Evolutionary conservation across 2,797 vertebrate species (phyloP).

Genomic region (Urocyon cinereoargenteus): DNA sequence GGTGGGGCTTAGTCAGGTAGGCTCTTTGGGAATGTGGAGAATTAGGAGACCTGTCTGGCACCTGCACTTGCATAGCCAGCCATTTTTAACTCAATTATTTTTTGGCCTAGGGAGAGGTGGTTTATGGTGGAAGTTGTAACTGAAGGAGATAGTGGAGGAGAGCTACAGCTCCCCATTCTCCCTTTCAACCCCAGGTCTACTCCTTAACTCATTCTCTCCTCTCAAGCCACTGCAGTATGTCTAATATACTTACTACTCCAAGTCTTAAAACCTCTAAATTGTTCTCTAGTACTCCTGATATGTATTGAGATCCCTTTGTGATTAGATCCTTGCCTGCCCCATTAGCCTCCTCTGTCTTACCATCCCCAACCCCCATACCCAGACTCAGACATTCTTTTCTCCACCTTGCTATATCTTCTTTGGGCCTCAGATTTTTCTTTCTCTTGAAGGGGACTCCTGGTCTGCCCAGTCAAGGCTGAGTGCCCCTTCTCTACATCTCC

Average conservation of each 20-base stretch:
- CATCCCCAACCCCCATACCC: accelerated
- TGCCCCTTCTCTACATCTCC: background rate
- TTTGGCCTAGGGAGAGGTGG: background rate
- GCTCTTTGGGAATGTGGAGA: background rate
- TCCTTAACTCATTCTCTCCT: background rate
- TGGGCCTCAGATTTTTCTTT: background rate
- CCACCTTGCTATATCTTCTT: background rate
- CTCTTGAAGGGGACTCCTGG: background rate
- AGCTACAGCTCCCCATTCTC: background rate
- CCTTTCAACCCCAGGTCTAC: background rate
- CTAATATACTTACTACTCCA: background rate
- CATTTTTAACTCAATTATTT: background rate
- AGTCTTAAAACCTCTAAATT: background rate
- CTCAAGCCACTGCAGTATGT: background rate
- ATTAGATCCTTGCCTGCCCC: background rate
- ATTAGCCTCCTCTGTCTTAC: background rate
- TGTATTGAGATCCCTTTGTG: background rate
- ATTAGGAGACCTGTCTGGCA: background rate
- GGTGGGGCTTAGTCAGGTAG: background rate
- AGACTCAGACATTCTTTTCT: background rate
- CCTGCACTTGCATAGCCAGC: background rate
- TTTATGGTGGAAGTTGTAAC: background rate
- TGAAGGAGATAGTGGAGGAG: background rate
- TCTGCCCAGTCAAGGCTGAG: background rate
- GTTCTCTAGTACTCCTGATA: background rate